Conservation (phyloP, 1,140 invertebrate genomes). For the Heliconius nattereri region DNA sequence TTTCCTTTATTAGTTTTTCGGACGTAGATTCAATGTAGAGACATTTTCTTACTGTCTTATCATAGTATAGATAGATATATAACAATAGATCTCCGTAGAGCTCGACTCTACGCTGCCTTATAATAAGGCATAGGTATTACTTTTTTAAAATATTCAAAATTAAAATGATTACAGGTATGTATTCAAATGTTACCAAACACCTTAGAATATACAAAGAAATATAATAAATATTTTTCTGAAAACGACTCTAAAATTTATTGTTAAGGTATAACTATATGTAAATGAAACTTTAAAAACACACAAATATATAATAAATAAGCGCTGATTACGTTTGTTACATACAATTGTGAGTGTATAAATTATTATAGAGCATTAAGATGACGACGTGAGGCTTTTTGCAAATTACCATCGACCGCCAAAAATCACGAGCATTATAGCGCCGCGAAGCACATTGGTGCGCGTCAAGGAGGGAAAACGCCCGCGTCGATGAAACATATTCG, state of each 20-base stretch:
- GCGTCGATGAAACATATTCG: slow-evolving; percentile 71
- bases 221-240: too few species aligned
- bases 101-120: background rate
- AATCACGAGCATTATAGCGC: slow-evolving; percentile 50
- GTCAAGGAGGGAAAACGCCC: slow-evolving; percentile 52
- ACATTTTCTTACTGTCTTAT: too few species aligned
- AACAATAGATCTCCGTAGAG: background rate
- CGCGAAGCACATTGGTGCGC: slow-evolving; percentile 55
- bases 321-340: background rate
- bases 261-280: background rate
- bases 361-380: slow-evolving; percentile 26
- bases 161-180: too few species aligned
- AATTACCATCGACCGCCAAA: slow-evolving; percentile 47
- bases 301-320: background rate
- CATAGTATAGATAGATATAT: too few species aligned
- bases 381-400: slow-evolving; percentile 22
- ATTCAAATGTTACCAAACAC: too few species aligned
- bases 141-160: background rate
- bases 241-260: too few species aligned
- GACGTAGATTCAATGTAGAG: too few species aligned
- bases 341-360: slow-evolving; percentile 3
- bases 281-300: background rate
- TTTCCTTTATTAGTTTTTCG: too few species aligned
- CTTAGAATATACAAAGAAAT: too few species aligned
- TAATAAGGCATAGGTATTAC: background rate